A percentile compares a stretch with the other conserved stretches of the same genome.
Evolutionary conservation across 1,140 invertebrate species (phyloP).

Genomic region (Halesus radiatus): DNA sequence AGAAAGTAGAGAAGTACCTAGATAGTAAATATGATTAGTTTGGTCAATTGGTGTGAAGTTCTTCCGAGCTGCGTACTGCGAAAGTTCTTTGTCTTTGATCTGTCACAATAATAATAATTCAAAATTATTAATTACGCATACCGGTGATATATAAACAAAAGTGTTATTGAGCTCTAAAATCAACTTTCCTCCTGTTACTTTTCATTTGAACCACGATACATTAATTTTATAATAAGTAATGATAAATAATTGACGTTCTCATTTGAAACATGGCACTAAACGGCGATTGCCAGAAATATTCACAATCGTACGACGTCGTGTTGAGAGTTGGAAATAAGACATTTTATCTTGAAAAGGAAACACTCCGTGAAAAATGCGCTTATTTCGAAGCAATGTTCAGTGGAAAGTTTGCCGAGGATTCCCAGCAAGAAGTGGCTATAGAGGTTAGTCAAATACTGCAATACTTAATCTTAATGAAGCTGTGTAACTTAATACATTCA

Average conservation of each 20-base stretch:
- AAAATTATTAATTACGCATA: not conserved
- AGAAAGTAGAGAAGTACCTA: too few species aligned
- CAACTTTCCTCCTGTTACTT: not conserved
- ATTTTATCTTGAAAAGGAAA: conserved; percentile 42
- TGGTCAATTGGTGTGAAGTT: too few species aligned
- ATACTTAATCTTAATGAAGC: too few species aligned
- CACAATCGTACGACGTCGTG: conserved; percentile 26
- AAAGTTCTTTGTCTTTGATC: conserved; percentile 5
- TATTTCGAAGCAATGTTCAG: conserved; percentile 48
- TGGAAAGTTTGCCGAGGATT: conserved; percentile 36
- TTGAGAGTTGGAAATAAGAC: conserved; percentile 39
- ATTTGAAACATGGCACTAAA: conserved; percentile 8
- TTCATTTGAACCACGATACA: too few species aligned
- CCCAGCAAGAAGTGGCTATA: conserved; percentile 38
- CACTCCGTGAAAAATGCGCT: conserved; percentile 37
- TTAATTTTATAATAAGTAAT: too few species aligned
- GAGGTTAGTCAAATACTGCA: conserved; percentile 16
- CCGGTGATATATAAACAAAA: conserved; percentile 10
- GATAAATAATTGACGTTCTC: too few species aligned
- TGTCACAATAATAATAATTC: conserved; percentile 17
- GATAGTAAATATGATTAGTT: too few species aligned
- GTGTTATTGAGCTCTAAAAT: not conserved
- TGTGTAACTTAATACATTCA: too few species aligned
- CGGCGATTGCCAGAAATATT: conserved; percentile 12
- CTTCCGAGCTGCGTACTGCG: too few species aligned